Base-by-base conservation (phyloP, 2,888 invertebrate species). In the Cryptocheilus praepositus region DNA sequence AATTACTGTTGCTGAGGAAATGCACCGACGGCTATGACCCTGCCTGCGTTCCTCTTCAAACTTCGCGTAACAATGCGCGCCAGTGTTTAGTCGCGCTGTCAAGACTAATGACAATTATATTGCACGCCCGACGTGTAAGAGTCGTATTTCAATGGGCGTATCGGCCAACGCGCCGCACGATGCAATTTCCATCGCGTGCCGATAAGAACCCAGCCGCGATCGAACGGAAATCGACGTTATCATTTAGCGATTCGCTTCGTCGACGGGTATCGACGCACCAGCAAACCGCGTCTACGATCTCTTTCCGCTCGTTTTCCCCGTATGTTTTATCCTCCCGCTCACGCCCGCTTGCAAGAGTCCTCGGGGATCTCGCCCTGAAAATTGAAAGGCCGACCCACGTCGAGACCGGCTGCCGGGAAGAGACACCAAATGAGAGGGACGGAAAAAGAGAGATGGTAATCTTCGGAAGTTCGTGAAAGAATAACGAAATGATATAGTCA, bases 321-420 rank as follows among this genome's bases (percentile, higher is more conserved):
- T 68, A 71, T 73, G 64, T 74, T 76, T 76, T 65, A 74, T 76
- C 64, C 36, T 65, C 71, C 52, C 66, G 53, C 57, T 56, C 49
- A 28, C 52, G 8, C 59, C 28, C 60, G 53, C 36, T 49, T 65
- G 62, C 64, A 44, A 60, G 71, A 68, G 63, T 68, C 67, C 68
- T 58, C 21, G 55, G 69, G 67, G 66, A 69, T 71, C 53, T 60
- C 63, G 57, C 61, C 67, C 58, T 60, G 71, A 73, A 79, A 79
- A 79, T 79, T 77, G 77, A 77, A 79, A 77, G 70, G 58, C 63
- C 67, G 61, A 70, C 16, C 16, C 52, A 43, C 8, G 7, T 16
- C 43, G 36, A 61, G 21, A 25, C 28, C 1, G 18, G 25, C 2
- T 51, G 46, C 13, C 8, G 18, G 7, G 55, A n/a, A 51, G 18